Evolutionary conservation across 2,888 invertebrate genomes (phyloP).

Genomic region (Pterobdella sp.): DNA sequence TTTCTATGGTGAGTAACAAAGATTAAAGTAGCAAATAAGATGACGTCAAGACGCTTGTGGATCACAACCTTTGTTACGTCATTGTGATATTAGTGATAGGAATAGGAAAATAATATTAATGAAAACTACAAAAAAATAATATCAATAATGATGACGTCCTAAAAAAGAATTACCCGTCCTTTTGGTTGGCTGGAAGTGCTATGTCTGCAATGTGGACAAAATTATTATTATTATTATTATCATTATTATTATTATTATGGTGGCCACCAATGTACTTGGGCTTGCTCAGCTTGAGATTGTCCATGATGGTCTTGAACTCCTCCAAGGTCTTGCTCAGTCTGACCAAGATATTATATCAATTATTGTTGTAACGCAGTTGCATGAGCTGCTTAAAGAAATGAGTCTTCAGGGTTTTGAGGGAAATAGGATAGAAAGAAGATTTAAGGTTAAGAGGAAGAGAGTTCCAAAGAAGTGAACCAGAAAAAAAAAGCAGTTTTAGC

Average conservation of each 20-base stretch:
- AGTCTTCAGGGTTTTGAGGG: neutral
- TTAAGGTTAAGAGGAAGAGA: neutral
- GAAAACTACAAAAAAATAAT: too few relatives aligned
- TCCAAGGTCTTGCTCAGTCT: conserved; percentile 70
- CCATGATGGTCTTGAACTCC: conserved; percentile 83
- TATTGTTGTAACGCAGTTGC: neutral
- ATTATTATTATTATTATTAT: neutral
- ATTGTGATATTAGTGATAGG: too few relatives aligned
- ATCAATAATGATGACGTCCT: too few relatives aligned
- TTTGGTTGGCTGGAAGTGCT: neutral
- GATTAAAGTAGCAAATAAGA: too few relatives aligned
- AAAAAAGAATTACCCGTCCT: too few relatives aligned
- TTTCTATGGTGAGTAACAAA: too few relatives aligned
- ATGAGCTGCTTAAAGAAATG: neutral
- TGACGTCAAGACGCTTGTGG: too few relatives aligned
- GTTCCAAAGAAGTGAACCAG: neutral
- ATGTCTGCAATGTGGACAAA: neutral
- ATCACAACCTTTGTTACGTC: too few relatives aligned
- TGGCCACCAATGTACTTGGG: conserved; percentile 88
- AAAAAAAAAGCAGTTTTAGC: too few relatives aligned
- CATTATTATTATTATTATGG: neutral
- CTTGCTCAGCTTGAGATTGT: conserved; percentile 80
- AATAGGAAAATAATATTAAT: too few relatives aligned
- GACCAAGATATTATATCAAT: neutral
- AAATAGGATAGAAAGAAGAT: neutral